A percentile compares a stretch with the other conserved stretches of the same genome.
Conservation (phyloP, 2,888 invertebrate genomes). For the Stenotaenia linearis region DNA sequence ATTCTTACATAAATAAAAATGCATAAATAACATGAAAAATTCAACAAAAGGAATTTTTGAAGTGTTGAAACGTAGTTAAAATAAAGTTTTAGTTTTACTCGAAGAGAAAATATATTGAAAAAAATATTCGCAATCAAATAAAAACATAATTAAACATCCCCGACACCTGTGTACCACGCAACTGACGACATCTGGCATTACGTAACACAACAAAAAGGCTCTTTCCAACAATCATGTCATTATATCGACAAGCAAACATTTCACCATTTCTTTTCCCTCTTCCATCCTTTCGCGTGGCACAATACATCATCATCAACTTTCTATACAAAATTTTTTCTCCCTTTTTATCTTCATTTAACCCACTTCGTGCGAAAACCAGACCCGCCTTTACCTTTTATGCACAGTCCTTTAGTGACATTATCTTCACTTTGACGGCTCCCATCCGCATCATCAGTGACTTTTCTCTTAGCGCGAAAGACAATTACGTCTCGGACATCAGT, state of each 20-base stretch:
- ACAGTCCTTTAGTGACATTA: background rate
- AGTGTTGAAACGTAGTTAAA: no score
- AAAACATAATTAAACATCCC: background rate
- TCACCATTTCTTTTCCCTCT: background rate
- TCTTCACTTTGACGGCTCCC: background rate
- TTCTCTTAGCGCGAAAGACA: no score
- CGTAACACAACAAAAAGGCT: background rate
- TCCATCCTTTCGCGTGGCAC: background rate
- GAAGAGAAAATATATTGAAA: background rate
- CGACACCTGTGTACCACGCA: background rate
- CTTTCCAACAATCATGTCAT: background rate
- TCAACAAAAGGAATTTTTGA: no score
- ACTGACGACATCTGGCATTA: constrained; percentile 21
- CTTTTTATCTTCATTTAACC: background rate
- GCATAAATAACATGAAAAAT: background rate
- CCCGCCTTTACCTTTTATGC: background rate
- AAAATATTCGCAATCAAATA: background rate
- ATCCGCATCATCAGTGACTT: background rate
- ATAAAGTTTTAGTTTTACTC: no score
- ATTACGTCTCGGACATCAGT: no score
- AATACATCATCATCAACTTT: background rate
- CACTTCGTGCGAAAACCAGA: background rate
- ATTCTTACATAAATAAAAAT: background rate
- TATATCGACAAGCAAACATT: constrained; percentile 3
- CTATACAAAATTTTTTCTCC: background rate